Conservation (phyloP, 2,113 vertebrate species). For the Solenodon paradoxus region DNA sequence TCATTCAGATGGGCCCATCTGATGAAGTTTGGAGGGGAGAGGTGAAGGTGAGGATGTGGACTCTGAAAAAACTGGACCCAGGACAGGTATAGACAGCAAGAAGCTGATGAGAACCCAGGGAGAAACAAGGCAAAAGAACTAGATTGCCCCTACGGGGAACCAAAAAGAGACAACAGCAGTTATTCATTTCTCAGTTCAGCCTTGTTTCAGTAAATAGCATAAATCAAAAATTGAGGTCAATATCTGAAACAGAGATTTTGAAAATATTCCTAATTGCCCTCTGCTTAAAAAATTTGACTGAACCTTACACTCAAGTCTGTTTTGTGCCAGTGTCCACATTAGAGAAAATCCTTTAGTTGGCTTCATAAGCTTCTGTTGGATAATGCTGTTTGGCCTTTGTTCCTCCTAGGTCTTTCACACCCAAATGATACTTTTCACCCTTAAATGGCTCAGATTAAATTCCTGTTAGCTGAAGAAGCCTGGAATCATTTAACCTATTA, state of each 20-base stretch:
- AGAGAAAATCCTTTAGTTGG: not conserved
- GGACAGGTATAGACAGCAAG: too few species aligned
- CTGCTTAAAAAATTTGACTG: not conserved
- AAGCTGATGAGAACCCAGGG: not conserved
- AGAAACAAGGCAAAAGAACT: not conserved
- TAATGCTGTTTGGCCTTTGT: not conserved
- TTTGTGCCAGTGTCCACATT: not conserved
- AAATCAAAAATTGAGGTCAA: not conserved
- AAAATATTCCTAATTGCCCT: not conserved
- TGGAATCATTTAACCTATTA: not conserved
- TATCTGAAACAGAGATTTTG: not conserved
- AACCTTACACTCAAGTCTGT: not conserved
- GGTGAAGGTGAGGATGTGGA: not conserved
- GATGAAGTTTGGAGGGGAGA: not conserved
- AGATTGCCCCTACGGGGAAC: accelerated
- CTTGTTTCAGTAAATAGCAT: not conserved
- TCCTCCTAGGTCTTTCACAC: not conserved
- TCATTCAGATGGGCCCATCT: not conserved
- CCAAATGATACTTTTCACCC: not conserved
- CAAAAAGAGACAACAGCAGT: not conserved
- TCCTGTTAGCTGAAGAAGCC: not conserved
- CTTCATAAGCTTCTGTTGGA: not conserved
- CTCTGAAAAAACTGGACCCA: not conserved
- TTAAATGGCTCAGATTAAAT: not conserved
- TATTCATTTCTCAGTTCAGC: not conserved